Evolutionary conservation across 1,140 invertebrate species (phyloP).

Genomic region (Teleopsis dalmanni): DNA sequence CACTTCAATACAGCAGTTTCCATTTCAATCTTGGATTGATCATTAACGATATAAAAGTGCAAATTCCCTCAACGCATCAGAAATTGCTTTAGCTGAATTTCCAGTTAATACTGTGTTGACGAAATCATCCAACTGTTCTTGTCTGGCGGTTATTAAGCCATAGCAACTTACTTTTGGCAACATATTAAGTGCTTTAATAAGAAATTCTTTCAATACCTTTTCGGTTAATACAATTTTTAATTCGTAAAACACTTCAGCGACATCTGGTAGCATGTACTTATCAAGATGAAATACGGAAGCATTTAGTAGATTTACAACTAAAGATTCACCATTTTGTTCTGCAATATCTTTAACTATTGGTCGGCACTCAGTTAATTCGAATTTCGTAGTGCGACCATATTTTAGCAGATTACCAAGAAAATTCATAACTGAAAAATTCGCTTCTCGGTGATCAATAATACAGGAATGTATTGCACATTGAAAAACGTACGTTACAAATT

Average conservation of each 20-base stretch:
- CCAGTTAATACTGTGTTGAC: conserved; percentile 64
- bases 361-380: conserved; percentile 53
- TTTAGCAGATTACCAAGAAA: conserved; percentile 77
- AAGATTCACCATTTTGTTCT: conserved; percentile 61
- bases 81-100: conserved; percentile 61
- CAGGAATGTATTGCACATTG: conserved; percentile 75
- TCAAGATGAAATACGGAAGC: conserved; percentile 75
- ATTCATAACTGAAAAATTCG: conserved; percentile 92
- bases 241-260: conserved; percentile 78
- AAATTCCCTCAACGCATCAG: conserved; percentile 64
- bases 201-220: conserved; percentile 55
- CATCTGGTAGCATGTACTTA: conserved; percentile 74
- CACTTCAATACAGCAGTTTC: too few species aligned
- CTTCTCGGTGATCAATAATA: conserved; percentile 87
- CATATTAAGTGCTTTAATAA: conserved; percentile 63
- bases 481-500: conserved; percentile 64
- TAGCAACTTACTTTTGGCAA: conserved; percentile 69
- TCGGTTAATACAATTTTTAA: conserved; percentile 60
- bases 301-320: conserved; percentile 70
- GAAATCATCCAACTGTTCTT: conserved; percentile 77
- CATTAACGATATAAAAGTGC: conserved; percentile 68
- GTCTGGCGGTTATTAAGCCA: conserved; percentile 67
- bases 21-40: too few species aligned
- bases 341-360: conserved; percentile 59
- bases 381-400: conserved; percentile 50